Evolutionary conservation across 2,888 invertebrate species (phyloP), one percentile per base, ranked within the genome.

Genomic region (Drosophila atroscutellata): DNA sequence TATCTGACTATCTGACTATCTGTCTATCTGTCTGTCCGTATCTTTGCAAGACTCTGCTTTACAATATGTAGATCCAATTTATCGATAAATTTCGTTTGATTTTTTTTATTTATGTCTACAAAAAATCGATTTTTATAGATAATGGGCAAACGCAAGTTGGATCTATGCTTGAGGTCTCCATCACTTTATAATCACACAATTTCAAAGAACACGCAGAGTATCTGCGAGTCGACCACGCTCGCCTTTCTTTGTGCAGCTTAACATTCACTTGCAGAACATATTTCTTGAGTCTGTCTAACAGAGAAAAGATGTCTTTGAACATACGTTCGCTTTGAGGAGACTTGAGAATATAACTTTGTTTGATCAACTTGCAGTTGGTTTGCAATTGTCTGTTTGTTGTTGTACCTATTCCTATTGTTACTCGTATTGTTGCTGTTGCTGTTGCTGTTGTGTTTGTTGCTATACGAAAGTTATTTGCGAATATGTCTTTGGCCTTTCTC

Each of bases 311-410:
- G n/a, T 28, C 66, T 65, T 72, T 59, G 75, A 66, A 64, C 66
- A 67, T 57, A 67, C 59, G 56, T 73, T 24, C 7, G 20, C 20
- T 8, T 79, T 69, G 62, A 66, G 61, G 50, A 58, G 77, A 71
- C 66, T 66, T 72, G 73, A 66, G 57, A 66, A 61, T 72, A 57
- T 61, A 47, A 70, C 59, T 72, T 72, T 72, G 70, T 66, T 72
- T 55, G 63, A 59, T 61, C 57, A 73, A 73, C 57, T 72, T 56
- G 15, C 64, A 64, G 24, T 34, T 52, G 36, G 45, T 11, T 32
- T 32, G 32, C n/a, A 6, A 30, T 26, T 28, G 26, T 2, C 28
- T 28, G 51, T 59, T 58, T 54, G 20, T 49, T 18, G 47, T 47
- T 30, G n/a, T 26, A 47, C 45, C 36, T 47, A 65, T 36, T 47